A percentile compares a stretch with the other conserved stretches of the same genome.
Evolutionary conservation across 2,888 invertebrate genomes (phyloP).

Genomic region (Acleris holmiana): DNA sequence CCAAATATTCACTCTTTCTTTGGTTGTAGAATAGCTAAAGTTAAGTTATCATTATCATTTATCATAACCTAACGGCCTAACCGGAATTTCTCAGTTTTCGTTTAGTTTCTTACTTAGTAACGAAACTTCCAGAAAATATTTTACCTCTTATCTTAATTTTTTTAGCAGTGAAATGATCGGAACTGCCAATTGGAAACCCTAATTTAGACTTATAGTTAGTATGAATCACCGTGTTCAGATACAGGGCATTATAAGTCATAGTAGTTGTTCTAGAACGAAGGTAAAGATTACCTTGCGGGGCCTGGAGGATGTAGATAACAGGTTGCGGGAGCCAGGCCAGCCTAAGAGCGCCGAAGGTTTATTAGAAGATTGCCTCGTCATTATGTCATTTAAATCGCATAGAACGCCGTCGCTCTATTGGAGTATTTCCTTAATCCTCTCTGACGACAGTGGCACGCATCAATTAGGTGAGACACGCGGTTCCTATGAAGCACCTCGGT

Average conservation of each 20-base stretch:
- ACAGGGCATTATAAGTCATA: background rate
- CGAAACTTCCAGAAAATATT: too few species aligned
- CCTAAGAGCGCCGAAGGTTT: conserved; percentile 82
- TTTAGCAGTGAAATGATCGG: too few species aligned
- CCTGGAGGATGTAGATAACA: conserved; percentile 79
- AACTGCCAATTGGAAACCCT: background rate
- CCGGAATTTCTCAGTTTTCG: background rate
- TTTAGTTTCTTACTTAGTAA: background rate
- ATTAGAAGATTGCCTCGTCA: conserved; percentile 84
- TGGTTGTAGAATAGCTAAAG: background rate
- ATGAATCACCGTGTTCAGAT: background rate
- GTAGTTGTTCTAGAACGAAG: conserved; percentile 11
- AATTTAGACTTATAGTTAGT: background rate
- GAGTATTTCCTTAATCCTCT: conserved; percentile 84
- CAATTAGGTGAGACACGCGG: conserved; percentile 76
- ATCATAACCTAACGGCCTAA: too few species aligned
- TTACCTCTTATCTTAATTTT: too few species aligned
- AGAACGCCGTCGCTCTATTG: conserved; percentile 82
- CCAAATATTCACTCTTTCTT: conserved; percentile 51
- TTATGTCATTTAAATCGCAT: conserved; percentile 85
- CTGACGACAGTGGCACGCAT: conserved; percentile 77
- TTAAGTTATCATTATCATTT: background rate
- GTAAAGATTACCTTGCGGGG: conserved; percentile 56
- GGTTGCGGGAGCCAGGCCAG: conserved; percentile 70
- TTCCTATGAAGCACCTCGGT: conserved; percentile 62